phyloP scores from a whole-genome alignment of 2,888 invertebrate species.

The Catocala fraxini region DNA sequence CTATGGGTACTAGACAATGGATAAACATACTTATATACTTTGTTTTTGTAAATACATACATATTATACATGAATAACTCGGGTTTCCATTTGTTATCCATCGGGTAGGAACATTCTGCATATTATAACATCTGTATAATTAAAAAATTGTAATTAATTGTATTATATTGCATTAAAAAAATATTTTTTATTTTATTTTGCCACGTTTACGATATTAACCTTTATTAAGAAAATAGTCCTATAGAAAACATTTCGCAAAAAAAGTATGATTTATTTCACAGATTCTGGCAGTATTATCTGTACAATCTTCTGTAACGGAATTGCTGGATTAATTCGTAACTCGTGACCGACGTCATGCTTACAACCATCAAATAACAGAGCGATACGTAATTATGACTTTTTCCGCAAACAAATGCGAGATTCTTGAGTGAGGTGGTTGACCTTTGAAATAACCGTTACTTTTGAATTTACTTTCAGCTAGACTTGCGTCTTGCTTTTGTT shows the following conservation, averaged over 20 bases:
- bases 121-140: too few species aligned
- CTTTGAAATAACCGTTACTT: conserved; percentile 67
- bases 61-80: too few species aligned
- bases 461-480: conserved; percentile 72
- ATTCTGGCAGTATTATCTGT: conserved; percentile 34
- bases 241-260: conserved; percentile 15
- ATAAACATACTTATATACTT: too few species aligned
- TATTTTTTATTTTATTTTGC: not conserved
- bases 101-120: too few species aligned
- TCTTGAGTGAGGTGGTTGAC: conserved; percentile 64
- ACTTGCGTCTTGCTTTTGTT: conserved; percentile 38
- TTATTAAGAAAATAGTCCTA: conserved; percentile 2
- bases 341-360: conserved; percentile 42
- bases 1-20: too few species aligned
- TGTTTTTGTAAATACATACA: too few species aligned
- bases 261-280: conserved; percentile 25
- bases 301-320: conserved; percentile 44
- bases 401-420: conserved; percentile 62
- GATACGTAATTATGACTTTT: conserved; percentile 60
- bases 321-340: conserved; percentile 38
- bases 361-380: conserved; percentile 36
- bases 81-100: too few species aligned
- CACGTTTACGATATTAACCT: conserved; percentile 6
- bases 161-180: too few species aligned
- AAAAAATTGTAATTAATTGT: too few species aligned